These are phyloP conservation scores for Lonchura striata DNA, from an alignment of 2,113 vertebrate species.

Conservation along the genomic window DNA sequence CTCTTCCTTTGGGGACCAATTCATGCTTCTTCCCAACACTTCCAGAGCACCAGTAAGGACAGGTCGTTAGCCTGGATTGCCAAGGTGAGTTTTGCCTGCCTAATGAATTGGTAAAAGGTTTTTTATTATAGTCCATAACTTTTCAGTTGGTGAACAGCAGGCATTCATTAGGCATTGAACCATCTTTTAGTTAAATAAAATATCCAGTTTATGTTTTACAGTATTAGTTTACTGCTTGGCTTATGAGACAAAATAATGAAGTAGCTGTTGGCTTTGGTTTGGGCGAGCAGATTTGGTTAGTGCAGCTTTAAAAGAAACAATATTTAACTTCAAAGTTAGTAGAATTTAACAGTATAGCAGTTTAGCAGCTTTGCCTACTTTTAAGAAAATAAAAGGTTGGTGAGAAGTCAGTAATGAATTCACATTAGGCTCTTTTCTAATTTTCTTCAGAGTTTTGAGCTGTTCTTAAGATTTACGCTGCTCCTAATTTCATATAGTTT, in stretches of 20 bases:
- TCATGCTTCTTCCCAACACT: constrained; percentile 7
- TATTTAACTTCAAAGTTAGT: neutral
- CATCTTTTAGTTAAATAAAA: neutral
- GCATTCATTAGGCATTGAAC: neutral
- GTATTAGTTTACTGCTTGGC: neutral
- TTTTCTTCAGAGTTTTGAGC: neutral
- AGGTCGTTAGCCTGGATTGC: neutral
- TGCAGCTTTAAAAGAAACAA: neutral
- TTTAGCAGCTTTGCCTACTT: neutral
- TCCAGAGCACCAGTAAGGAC: neutral
- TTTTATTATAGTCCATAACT: neutral
- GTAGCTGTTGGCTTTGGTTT: neutral
- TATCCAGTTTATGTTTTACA: neutral
- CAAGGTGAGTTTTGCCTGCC: constrained; percentile 30
- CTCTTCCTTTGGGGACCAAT: constrained; percentile 38
- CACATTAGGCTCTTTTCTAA: neutral
- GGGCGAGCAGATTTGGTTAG: neutral
- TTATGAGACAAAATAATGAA: neutral
- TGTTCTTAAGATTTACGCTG: neutral
- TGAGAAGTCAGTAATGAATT: neutral
- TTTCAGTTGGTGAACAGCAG: neutral
- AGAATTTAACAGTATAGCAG: neutral
- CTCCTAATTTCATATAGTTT: constrained; percentile 1
- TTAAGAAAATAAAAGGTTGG: neutral
- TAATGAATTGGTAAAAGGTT: constrained; percentile 18